Conservation (phyloP, 1,140 invertebrate species). For the Glomeris maerens region DNA sequence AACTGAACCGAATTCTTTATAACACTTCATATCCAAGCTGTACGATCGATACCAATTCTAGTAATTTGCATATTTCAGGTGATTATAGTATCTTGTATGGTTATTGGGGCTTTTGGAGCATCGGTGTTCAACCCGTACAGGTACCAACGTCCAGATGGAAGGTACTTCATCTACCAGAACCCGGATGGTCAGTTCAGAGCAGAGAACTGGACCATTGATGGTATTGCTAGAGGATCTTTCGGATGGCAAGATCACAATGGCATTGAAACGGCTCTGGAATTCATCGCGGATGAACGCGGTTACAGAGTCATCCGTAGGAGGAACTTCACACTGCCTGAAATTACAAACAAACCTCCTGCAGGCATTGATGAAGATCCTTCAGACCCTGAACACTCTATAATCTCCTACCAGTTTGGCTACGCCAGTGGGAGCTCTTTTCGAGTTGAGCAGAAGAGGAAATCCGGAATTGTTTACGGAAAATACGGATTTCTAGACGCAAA, state of each 20-base stretch:
- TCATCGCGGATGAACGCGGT: slow-evolving; percentile 7
- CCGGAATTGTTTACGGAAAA: slow-evolving; percentile 8
- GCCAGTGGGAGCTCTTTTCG: slow-evolving; percentile 3
- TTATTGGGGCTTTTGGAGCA: too few species aligned
- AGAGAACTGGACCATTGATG: slow-evolving; percentile 8
- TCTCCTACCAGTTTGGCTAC: slow-evolving; percentile 1
- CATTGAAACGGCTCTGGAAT: slow-evolving; percentile 3
- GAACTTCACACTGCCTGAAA: background rate
- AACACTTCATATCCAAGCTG: too few species aligned
- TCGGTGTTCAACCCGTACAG: background rate
- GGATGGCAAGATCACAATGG: slow-evolving; percentile 6
- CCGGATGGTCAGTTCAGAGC: slow-evolving; percentile 1
- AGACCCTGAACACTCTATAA: slow-evolving; percentile 1
- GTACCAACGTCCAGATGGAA: background rate
- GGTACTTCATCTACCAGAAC: background rate
- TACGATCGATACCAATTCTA: too few species aligned
- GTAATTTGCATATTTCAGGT: too few species aligned
- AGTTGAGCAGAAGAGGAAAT: slow-evolving; percentile 3
- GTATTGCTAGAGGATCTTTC: slow-evolving; percentile 4
- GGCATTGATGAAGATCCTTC: background rate
- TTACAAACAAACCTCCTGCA: background rate
- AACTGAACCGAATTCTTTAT: too few species aligned
- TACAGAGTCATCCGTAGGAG: slow-evolving; percentile 1
- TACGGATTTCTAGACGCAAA: slow-evolving; percentile 6
- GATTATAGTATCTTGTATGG: too few species aligned